phyloP scores from a whole-genome alignment of 1,140 invertebrate genomes.

The Danaus plexippus region DNA sequence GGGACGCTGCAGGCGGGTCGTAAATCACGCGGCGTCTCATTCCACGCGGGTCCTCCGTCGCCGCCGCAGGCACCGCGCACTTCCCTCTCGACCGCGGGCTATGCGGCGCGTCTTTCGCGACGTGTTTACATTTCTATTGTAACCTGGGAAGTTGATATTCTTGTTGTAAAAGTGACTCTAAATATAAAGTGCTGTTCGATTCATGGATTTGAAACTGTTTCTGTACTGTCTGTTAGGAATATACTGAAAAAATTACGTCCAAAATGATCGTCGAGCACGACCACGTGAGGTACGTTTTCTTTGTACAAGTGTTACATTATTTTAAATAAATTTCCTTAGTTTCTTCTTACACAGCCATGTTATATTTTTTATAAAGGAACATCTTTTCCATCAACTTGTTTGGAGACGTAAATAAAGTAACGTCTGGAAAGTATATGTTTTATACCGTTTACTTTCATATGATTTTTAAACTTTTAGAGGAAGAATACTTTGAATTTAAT shows the following conservation, averaged over 20 bases:
- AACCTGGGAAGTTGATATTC: conserved; percentile 48
- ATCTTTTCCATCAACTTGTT: too few relatives aligned
- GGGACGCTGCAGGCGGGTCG: conserved; percentile 68
- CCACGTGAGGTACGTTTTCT: conserved; percentile 62
- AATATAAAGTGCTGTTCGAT: conserved; percentile 52
- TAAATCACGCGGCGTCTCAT: conserved; percentile 70
- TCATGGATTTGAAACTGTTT: conserved; percentile 53
- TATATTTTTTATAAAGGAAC: too few relatives aligned
- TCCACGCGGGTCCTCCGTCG: conserved; percentile 68
- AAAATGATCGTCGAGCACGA: conserved; percentile 68
- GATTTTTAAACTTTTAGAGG: too few relatives aligned
- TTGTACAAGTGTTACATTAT: conserved; percentile 42
- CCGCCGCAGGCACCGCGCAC: conserved; percentile 63
- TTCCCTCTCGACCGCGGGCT: conserved; percentile 57
- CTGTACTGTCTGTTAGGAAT: conserved; percentile 32
- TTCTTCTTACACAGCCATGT: background rate
- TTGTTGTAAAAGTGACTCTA: conserved; percentile 43
- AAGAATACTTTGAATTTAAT: too few relatives aligned
- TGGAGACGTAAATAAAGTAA: too few relatives aligned
- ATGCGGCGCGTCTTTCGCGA: conserved; percentile 63
- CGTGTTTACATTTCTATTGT: conserved; percentile 59
- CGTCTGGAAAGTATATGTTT: too few relatives aligned
- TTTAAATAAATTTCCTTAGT: conserved; percentile 26
- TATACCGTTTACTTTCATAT: too few relatives aligned
- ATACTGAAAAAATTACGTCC: conserved; percentile 59